Conservation (phyloP, 2,888 invertebrate genomes). For the Tridacna crocea region DNA sequence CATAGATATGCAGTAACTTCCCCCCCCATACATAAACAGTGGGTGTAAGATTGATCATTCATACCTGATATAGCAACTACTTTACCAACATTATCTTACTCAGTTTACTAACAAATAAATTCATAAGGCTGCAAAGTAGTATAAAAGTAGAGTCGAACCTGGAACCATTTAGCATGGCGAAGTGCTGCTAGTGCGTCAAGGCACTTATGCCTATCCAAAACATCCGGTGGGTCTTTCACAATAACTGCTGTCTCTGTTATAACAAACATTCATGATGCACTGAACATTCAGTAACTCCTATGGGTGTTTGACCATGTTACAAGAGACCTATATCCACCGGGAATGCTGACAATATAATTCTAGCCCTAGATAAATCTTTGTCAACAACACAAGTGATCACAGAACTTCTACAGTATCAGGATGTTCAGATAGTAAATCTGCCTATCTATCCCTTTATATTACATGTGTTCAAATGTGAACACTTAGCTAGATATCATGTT, state of each 20-base stretch:
- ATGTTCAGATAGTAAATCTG: no score
- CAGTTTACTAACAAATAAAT: conserved; percentile 14
- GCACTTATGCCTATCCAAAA: conserved; percentile 99
- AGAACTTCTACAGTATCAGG: neutral
- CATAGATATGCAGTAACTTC: conserved; percentile 11
- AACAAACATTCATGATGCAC: conserved; percentile 70
- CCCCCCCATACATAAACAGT: neutral
- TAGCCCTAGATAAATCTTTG: conserved; percentile 7
- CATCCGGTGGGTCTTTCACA: conserved; percentile 91
- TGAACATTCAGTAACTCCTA: conserved; percentile 56
- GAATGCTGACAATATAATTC: conserved; percentile 1
- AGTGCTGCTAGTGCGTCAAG: conserved; percentile 99
- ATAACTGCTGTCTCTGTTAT: conserved; percentile 84
- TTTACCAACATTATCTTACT: neutral
- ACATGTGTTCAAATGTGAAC: no score
- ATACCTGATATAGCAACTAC: conserved; percentile 26
- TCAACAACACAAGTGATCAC: conserved; percentile 2
- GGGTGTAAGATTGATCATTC: conserved; percentile 62
- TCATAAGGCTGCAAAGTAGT: conserved; percentile 82
- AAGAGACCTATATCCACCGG: conserved; percentile 11
- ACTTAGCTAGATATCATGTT: no score
- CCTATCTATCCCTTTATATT: no score
- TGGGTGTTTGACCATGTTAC: conserved; percentile 84
- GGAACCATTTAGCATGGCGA: conserved; percentile 99
- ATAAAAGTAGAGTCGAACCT: conserved; percentile 89